phyloP scores from a whole-genome alignment of 2,797 vertebrate species.

The Tenualosa thibaudeaui region DNA sequence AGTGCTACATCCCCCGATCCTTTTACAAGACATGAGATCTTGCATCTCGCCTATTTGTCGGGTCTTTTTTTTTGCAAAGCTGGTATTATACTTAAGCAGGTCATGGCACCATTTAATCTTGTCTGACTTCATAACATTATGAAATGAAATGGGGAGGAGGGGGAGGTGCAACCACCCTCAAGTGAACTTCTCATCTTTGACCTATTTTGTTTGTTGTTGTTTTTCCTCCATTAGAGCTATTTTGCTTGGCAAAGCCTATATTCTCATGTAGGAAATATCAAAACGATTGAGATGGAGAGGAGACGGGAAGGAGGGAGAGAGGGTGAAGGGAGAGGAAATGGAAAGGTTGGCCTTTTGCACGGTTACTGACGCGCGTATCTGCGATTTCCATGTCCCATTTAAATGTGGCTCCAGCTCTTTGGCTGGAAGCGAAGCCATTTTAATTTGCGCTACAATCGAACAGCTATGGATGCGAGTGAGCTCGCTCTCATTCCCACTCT shows the following conservation, averaged over 20 bases:
- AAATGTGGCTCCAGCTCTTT: slow-evolving; percentile 38
- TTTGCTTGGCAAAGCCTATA: neutral
- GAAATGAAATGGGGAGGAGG: neutral
- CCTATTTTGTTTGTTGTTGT: neutral
- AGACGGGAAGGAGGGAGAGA: neutral
- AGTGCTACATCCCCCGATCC: neutral
- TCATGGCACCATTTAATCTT: neutral
- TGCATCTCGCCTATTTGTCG: neutral
- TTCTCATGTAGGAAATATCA: neutral
- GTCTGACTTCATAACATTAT: neutral
- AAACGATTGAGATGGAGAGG: neutral
- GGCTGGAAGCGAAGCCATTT: slow-evolving; percentile 38
- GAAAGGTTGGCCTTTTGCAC: slow-evolving; percentile 14
- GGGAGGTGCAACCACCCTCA: neutral
- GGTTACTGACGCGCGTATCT: neutral
- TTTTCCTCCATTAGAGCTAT: neutral
- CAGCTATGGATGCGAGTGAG: slow-evolving; percentile 33
- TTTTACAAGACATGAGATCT: neutral
- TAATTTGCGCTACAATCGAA: slow-evolving; percentile 44
- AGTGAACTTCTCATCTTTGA: slow-evolving; percentile 2
- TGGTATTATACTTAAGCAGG: neutral
- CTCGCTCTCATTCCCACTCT: slow-evolving; percentile 3
- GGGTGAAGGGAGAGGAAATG: neutral
- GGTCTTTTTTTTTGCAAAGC: neutral
- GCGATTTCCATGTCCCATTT: slow-evolving; percentile 28